Conservation (phyloP, 2,113 vertebrate species). For the Dasyornis broadbenti region DNA sequence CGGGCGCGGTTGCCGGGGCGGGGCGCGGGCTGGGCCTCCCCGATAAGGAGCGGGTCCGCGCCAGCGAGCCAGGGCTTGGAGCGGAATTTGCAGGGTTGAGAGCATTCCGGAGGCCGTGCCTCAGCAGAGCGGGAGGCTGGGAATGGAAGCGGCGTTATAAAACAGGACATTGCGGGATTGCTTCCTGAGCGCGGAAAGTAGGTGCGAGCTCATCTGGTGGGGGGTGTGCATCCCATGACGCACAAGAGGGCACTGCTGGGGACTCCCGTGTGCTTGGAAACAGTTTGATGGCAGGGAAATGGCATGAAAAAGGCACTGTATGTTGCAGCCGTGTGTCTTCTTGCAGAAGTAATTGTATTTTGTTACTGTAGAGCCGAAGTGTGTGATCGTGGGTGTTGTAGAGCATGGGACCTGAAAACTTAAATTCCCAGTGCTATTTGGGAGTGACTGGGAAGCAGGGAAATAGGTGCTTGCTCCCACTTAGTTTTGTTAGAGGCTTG, state of each 20-base stretch:
- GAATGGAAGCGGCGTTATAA: background rate
- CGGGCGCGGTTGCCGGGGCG: background rate
- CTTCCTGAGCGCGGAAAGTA: background rate
- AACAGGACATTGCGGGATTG: background rate
- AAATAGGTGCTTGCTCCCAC: too few relatives aligned
- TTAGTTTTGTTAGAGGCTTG: background rate
- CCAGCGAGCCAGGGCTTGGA: fast-evolving
- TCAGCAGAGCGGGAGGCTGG: fast-evolving
- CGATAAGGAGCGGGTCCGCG: background rate
- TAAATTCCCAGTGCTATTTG: fast-evolving
- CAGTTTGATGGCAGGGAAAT: fast-evolving
- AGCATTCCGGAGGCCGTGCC: background rate
- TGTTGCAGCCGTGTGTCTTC: background rate
- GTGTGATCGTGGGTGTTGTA: background rate
- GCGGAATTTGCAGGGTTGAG: background rate
- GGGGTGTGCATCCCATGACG: background rate
- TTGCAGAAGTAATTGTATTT: background rate
- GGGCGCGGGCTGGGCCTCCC: background rate
- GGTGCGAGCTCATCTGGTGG: background rate
- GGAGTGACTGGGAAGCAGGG: background rate
- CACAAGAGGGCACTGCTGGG: fast-evolving
- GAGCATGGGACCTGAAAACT: background rate
- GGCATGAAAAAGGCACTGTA: fast-evolving
- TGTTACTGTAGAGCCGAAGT: background rate
- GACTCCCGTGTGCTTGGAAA: fast-evolving